Evolutionary conservation across 1,140 invertebrate species (phyloP), one percentile per base, ranked within the genome.

Genomic region (Gonioctena quinquepunctata): DNA sequence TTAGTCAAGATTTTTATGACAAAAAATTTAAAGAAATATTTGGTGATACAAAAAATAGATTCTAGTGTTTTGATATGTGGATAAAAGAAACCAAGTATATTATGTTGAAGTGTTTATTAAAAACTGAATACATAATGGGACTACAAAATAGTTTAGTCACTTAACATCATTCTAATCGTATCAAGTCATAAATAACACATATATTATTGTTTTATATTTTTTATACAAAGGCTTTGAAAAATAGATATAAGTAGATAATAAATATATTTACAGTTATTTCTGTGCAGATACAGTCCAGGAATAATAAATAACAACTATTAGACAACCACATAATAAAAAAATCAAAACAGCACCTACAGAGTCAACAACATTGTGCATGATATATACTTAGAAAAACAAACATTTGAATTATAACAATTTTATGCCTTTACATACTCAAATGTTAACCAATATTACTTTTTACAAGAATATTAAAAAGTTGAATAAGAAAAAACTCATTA

Each of bases 211-310:
- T 57, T 57, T 13, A 42, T 28, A 21, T 21, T 49, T 63, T 28
- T 48, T 63, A 28, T 63, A 63, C 61, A 63, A 63, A 63, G 42
- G 27, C 25, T 28, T 60, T 22, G 42, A 63, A 63, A 61, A 61
- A 26, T 42, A 48, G 28, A 42, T 57, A 22, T 42, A 23, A 48
- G 33, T 42, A 42, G 33, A 11, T 42, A 42, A 42, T 42, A 42
- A 42, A 49, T 28, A 63, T 63, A 63, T 63, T 42, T 63, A 63
- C 61, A 63, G 61, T 63, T 63, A 63, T 49, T 63, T 21, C 61
- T 42, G 28, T 48, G 42, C n/a, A 63, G 19, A 21, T 42, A 42
- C 11, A 42, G 11, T 42, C 16, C 33, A 42, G 16, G 16, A n/a
- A 42, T 42, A 42, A 42, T 42, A 42, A 42, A 42, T 42, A 42